Evolutionary conservation across 2,113 vertebrate genomes (phyloP), one percentile per base, ranked within the genome.

Genomic region (Nipponia nippon): DNA sequence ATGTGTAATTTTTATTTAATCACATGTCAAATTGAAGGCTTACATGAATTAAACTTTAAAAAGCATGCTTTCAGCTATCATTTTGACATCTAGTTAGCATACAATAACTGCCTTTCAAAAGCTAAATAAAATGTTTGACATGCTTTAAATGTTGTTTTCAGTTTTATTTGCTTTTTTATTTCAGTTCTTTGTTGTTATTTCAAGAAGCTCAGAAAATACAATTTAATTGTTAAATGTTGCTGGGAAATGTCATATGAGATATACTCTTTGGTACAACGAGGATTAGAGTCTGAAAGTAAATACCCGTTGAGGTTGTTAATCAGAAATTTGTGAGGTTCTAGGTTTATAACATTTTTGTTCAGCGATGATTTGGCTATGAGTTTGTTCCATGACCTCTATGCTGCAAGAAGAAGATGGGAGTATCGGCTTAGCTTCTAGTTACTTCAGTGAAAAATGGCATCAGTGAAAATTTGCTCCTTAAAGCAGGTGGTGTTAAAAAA

Each of bases 71-170:
- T 96, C 93, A 97, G 93, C 70, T 89, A 88, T 93, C 90, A 95
- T 94, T 97, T 89, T 97, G 90, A 94, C 90, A 89, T 90, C 92
- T 97, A 89, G 90, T 89, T 97, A 97, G 91, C 94, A 97, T 95
- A 83, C 81, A 97, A 97, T 97, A 98, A 95, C 92, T 93, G 91
- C 90, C 93, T 97, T 96, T 98, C 95, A 96, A 96, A 96, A 96
- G 82, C 76, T 27, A 95, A 97, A 96, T 98, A 95, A 95, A 97
- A 97, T 95, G 79, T 96, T 95, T 93, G 89, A 92, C 89, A 49
- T 83, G 73, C 83, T 96, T 97, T 94, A 98, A 97, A 81, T 97
- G 93, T 95, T 98, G 93, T 90, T 97, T 93, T 87, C 66, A 65
- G 42, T 47, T 93, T 97, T 95, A 89, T 97, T 97, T 97, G 87